Evolutionary conservation across 2,113 vertebrate species (phyloP), one percentile per base, ranked within the genome.

Genomic region (Isichthys henryi): DNA sequence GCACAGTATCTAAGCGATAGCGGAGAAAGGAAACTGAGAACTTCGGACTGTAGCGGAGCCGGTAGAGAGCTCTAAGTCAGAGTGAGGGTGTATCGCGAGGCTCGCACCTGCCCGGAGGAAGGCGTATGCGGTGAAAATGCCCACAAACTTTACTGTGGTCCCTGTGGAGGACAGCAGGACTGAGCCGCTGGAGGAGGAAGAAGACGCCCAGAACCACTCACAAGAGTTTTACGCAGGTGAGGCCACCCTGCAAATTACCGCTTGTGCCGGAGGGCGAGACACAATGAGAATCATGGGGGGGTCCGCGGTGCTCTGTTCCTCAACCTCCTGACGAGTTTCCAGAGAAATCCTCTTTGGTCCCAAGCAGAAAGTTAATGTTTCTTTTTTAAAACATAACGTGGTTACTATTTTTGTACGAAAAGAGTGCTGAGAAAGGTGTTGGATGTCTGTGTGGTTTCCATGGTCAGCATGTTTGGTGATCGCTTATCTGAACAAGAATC

Each of bases 81-180:
- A 17, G 13, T 46, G 23, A 83, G 45, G 70, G 48, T 13, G 48
- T 56, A 53, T 11, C 11, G 27, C 15, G 2, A 91, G 19, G 21
- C 23, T 90, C 8, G 5, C 31, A 45, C 66, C 35, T 74, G 46
- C 70, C 35, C n/a, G 43, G 3, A 17, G 46, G 74, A 62, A 86
- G 77, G 88, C 89, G 80, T 87, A 90, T 89, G 87, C 58, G 62
- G 39, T 88, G 86, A 94, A 90, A 91, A 94, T 94, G 93, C 93
- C 93, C 88, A 93, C 92, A 6, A 93, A 91, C 91, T 94, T 94
- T 70, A 94, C 93, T 39, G 92, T 94, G 86, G 92, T 94, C 56
- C 92, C 93, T 0, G 93, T 94, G 88, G 93, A 93, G 50, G 93
- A 94, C 52, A 88, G 83, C 50, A 74, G 88, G 21, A 85, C 5